Evolutionary conservation across 2,797 vertebrate species (phyloP).

Genomic region (Graptemys geographica): DNA sequence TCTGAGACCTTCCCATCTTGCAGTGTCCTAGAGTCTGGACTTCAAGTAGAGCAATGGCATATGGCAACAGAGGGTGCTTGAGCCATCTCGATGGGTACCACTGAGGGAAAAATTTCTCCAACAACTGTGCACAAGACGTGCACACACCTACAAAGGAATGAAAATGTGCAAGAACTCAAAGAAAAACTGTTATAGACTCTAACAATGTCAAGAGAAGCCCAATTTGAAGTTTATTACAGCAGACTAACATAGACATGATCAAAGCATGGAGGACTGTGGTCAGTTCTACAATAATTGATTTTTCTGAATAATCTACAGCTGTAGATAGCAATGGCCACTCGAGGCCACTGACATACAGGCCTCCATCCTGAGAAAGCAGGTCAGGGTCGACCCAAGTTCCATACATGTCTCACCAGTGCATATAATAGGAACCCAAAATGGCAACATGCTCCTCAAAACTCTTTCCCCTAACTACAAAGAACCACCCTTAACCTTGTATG

Average conservation of each 20-base stretch:
- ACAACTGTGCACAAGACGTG: too few species aligned
- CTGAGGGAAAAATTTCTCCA: too few species aligned
- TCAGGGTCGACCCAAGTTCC: not conserved
- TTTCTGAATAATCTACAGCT: not conserved
- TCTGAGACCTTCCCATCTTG: too few species aligned
- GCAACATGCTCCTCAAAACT: not conserved
- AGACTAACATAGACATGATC: not conserved
- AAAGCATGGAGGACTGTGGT: not conserved
- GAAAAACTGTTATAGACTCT: too few species aligned
- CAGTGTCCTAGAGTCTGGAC: too few species aligned
- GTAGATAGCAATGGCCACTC: not conserved
- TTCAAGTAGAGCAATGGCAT: too few species aligned
- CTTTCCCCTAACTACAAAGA: not conserved
- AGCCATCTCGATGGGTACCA: too few species aligned
- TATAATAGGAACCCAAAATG: not conserved
- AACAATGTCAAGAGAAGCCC: not conserved
- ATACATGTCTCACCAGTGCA: rapidly evolving
- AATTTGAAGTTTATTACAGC: not conserved
- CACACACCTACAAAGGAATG: too few species aligned
- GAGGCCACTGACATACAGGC: not conserved
- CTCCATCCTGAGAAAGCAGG: not conserved
- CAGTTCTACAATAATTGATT: not conserved
- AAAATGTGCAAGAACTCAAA: too few species aligned
- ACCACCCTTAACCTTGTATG: not conserved
- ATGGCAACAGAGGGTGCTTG: too few species aligned